Conservation (phyloP, 2,113 vertebrate species). For the Daboia siamensis region DNA sequence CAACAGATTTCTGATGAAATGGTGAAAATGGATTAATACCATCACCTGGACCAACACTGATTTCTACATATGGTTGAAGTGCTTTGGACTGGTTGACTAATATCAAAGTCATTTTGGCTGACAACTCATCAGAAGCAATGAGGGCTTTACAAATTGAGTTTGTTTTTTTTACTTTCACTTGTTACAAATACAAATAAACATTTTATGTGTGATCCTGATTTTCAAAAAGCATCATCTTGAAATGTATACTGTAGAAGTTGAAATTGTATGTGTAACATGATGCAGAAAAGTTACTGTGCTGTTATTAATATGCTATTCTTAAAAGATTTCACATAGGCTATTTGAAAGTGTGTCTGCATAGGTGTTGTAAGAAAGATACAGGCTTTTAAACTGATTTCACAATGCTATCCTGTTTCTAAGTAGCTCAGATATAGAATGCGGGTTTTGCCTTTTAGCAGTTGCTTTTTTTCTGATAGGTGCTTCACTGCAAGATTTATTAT, state of each 20-base stretch:
- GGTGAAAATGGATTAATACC: background rate
- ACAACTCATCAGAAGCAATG: background rate
- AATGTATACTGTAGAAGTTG: too few species aligned
- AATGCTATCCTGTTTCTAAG: background rate
- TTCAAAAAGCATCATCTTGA: too few species aligned
- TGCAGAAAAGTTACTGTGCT: too few species aligned
- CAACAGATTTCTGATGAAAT: background rate
- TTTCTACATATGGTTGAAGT: background rate
- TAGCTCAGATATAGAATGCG: background rate
- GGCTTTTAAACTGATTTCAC: background rate
- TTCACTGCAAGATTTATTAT: background rate
- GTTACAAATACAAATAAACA: background rate
- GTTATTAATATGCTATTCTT: too few species aligned
- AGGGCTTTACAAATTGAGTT: background rate
- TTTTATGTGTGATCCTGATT: background rate
- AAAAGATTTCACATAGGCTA: background rate
- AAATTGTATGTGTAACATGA: background rate
- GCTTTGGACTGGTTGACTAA: background rate
- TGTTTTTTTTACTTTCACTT: background rate
- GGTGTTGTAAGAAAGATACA: background rate
- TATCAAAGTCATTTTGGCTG: background rate
- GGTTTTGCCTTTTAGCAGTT: background rate
- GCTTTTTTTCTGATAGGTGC: background rate
- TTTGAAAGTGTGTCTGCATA: background rate
- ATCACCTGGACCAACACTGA: background rate